Base-by-base conservation (phyloP, 2,797 vertebrate genomes). In the Xiphophorus birchmanni region DNA sequence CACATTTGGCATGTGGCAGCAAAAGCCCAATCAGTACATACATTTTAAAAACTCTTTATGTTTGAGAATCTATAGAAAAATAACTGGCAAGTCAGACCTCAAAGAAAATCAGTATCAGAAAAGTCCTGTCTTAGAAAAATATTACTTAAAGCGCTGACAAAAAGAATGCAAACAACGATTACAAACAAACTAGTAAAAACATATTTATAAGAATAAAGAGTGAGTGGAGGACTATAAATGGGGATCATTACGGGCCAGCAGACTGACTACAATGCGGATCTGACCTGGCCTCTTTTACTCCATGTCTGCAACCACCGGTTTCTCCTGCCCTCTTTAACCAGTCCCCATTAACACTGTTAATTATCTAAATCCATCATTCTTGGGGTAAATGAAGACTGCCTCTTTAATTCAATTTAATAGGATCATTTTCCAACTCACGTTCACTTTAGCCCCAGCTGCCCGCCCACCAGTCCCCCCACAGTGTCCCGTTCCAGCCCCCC, bases 381-480 rank as follows among this genome's bases (percentile, higher is more conserved):
- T 93, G 93, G 93, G 91, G 86, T 95, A 95, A 95, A 96, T 95
- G 95, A 96, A 96, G 94, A 96, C 96, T 95, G 94, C 96, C 95
- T 96, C 95, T 96, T 96, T 96, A 96, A 96, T 96, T 96, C 96
- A 95, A 96, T 96, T 96, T 95, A 95, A 96, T 96, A 94, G 94
- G 94, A 96, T 95, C 89, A 95, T 96, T 96, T 96, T 95, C 94
- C 93, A 94, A 94, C 95, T 94, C 91, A 86, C 88, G 90, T 95
- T 95, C 93, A 92, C 94, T 95, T 95, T 92, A 92, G 94, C 87
- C 91, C 90, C 91, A 88, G 89, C 92, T 92, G 91, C 92, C 93
- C 93, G 91, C 93, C 92, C 87, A 90, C 91, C 82, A 84, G 89
- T 89, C 84, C 88, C 89, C 90, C 89, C 85, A 85, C 81, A 87